A percentile compares a stretch with the other conserved stretches of the same genome.
Evolutionary conservation across 2,113 vertebrate species (phyloP).

Genomic region (Malurus elegans): DNA sequence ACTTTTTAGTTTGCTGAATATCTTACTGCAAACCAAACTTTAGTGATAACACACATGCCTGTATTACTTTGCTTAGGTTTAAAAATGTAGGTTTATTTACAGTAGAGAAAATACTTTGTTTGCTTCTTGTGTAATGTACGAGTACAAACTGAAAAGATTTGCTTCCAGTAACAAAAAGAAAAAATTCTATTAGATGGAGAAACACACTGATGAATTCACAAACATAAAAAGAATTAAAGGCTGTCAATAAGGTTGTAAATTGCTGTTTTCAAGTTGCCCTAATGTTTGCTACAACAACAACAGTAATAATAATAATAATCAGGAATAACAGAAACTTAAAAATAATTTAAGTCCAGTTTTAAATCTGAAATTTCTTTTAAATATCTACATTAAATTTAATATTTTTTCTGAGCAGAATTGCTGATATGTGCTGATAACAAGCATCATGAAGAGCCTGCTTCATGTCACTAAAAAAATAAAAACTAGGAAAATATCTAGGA

Average conservation of each 20-base stretch:
- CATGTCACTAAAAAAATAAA: not conserved
- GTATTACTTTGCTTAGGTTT: not conserved
- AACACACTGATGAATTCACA: not conserved
- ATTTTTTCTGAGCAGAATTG: not conserved
- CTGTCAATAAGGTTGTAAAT: not conserved
- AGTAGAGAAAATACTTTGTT: slow-evolving; percentile 27
- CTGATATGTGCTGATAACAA: not conserved
- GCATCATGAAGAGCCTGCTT: slow-evolving; percentile 2
- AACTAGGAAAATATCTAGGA: not conserved
- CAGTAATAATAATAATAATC: not conserved
- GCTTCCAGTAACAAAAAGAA: not conserved
- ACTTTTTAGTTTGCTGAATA: not conserved
- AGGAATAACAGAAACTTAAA: not conserved
- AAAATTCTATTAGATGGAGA: not conserved
- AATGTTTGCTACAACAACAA: not conserved
- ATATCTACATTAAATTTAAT: not conserved
- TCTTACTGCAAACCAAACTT: not conserved
- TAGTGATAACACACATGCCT: not conserved
- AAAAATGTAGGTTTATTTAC: slow-evolving; percentile 25
- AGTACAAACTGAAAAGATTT: not conserved
- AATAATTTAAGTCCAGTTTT: not conserved
- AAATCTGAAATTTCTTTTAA: not conserved
- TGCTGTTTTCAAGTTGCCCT: not conserved
- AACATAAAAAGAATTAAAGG: not conserved
- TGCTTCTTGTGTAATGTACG: not conserved